phyloP scores from a whole-genome alignment of 2,113 vertebrate species.

The Mustela nigripes region DNA sequence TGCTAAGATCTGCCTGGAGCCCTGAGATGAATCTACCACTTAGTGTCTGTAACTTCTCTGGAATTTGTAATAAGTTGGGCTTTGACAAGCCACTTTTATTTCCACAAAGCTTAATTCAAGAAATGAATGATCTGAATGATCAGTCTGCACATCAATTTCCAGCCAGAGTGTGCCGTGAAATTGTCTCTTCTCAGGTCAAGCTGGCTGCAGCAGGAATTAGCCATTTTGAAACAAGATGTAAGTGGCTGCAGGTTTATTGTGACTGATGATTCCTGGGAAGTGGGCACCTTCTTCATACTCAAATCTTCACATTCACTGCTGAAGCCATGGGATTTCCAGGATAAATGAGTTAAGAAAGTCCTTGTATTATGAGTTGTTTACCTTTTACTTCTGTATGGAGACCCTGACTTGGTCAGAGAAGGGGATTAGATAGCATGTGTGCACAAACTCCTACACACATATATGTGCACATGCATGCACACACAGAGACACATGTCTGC shows the following conservation, averaged over 20 bases:
- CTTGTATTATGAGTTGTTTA: background rate
- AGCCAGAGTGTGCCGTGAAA: background rate
- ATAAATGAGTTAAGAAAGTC: background rate
- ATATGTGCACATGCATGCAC: accelerated
- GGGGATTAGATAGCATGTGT: background rate
- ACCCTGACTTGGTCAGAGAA: background rate
- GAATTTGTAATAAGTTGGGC: conserved; percentile 56
- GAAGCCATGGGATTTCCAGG: background rate
- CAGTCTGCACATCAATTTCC: conserved; percentile 65
- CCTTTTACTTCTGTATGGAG: background rate
- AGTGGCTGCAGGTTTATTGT: background rate
- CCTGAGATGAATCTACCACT: conserved; percentile 51
- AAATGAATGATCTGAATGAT: background rate
- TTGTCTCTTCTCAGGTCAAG: background rate
- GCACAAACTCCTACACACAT: too few species aligned
- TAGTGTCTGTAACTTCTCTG: background rate
- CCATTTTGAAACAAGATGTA: background rate
- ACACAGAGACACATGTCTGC: background rate
- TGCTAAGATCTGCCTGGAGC: background rate
- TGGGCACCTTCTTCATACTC: background rate
- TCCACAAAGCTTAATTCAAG: conserved; percentile 60
- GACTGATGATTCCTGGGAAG: background rate
- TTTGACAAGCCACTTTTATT: conserved; percentile 68
- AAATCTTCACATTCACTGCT: background rate
- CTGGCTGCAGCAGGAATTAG: background rate